Evolutionary conservation across 1,140 invertebrate genomes (phyloP), one percentile per base, ranked within the genome.

Genomic region (Ptiloglossa arizonensis): DNA sequence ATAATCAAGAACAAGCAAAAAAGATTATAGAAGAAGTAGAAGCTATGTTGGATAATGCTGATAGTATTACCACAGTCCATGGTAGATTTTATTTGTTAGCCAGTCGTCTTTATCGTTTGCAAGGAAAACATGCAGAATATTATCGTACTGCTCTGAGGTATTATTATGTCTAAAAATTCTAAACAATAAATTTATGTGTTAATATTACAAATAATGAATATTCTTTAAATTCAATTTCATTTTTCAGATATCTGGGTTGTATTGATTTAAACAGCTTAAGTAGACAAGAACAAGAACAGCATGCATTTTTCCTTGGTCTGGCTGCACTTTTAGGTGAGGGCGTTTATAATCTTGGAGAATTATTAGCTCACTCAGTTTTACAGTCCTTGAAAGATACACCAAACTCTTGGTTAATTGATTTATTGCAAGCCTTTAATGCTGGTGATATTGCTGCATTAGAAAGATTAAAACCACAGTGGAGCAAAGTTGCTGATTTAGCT

Each of bases 261-360:
- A 97, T 97, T 56, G 95, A 97, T 27, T 93, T 98, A 5, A 94
- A 95, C 41, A 95, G 95, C 19, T 88, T 95, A 27, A 93, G 93
- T 46, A 93, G 92, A 73, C 94, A 95, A 83, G 95, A 96, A 88
- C 96, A 97, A 92, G 94, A 94, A 77, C 96, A 96, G 83, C 96
- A 96, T 89, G 98, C 98, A 0, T 97, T 98, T 90, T 96, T 98
- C 85, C 94, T 99, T 19, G 97, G 98, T 0, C 92, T 99, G 6
- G 98, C 99, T 13, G 98, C 98, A 0, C 94, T 99, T 15, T 91
- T 99, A 1, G 98, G 98, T 13, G 97, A 99, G 87, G 97, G 97
- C 50, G 97, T 99, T 22, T 99, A 99, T 91, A 99, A 99, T 92
- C 96, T 99, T 87, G 98, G 98, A 0, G 99, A 99, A 93, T 92